Evolutionary conservation across 2,113 vertebrate genomes (phyloP).

Genomic region (Aphelocoma coerulescens): DNA sequence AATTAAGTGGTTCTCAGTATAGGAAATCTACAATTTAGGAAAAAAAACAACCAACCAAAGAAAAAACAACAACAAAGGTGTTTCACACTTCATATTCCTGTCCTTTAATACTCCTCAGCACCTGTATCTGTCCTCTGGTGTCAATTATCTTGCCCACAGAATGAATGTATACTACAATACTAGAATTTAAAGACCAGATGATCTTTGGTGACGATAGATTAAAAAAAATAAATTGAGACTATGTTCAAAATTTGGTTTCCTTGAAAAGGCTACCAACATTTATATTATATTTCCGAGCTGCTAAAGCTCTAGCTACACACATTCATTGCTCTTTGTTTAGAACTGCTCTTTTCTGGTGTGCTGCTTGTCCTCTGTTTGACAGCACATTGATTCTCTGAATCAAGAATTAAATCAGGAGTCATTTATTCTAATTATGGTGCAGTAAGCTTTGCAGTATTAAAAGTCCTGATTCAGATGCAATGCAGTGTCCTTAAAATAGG

Average conservation of each 20-base stretch:
- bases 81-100: not conserved
- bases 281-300: not conserved
- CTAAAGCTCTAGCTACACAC: not conserved
- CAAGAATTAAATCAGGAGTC: not conserved
- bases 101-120: not conserved
- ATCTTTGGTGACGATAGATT: not conserved
- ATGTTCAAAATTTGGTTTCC: not conserved
- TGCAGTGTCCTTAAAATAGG: not conserved
- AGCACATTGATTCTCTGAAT: not conserved
- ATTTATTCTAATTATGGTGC: not conserved
- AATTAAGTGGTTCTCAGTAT: not conserved
- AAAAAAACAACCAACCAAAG: not conserved
- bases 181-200: not conserved
- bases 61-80: not conserved
- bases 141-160: not conserved
- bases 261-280: not conserved
- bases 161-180: not conserved
- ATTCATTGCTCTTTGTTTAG: not conserved
- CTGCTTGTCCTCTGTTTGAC: not conserved
- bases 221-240: not conserved
- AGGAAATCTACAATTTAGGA: not conserved
- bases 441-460: not conserved
- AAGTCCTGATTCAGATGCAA: not conserved
- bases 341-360: not conserved
- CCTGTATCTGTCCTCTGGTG: not conserved